phyloP scores from a whole-genome alignment of 1,140 invertebrate species.

The Pemphigus obesinymphae region DNA sequence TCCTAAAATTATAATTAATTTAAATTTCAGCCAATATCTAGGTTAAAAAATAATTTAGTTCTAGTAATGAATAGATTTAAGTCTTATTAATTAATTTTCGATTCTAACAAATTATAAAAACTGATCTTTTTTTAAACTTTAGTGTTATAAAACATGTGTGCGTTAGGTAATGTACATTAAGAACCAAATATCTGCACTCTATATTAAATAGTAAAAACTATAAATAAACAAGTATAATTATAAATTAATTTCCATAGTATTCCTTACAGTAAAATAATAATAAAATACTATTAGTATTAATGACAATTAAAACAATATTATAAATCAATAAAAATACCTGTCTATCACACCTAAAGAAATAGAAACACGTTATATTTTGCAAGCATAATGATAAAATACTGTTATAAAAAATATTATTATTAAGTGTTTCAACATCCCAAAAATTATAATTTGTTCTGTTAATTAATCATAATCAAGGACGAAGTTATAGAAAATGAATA shows the following conservation, averaged over 20 bases:
- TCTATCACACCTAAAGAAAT: conserved; percentile 7
- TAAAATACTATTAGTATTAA: conserved; percentile 3
- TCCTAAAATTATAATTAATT: not conserved
- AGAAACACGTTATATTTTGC: conserved; percentile 3
- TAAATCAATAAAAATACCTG: conserved; percentile 33
- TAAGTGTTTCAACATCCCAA: not conserved
- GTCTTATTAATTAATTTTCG: conserved; percentile 8
- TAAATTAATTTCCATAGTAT: not conserved
- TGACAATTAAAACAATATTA: conserved; percentile 14
- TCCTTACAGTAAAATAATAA: conserved; percentile 14
- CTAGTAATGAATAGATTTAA: not conserved
- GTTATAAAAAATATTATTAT: conserved; percentile 1
- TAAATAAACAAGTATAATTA: conserved; percentile 16
- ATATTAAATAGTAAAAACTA: conserved; percentile 2
- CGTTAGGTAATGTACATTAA: not conserved
- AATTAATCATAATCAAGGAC: not conserved
- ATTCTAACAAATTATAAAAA: conserved; percentile 38
- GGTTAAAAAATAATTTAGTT: not conserved
- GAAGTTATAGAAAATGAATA: conserved; percentile 11
- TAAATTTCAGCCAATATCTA: not conserved
- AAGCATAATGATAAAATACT: conserved; percentile 27
- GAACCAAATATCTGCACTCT: not conserved
- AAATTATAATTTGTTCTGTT: conserved; percentile 28
- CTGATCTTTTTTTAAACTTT: not conserved
- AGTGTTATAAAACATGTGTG: conserved; percentile 1